These are phyloP conservation scores for Ganaspis sp. DNA, from an alignment of 1,140 invertebrate species.

Conservation along the genomic window DNA sequence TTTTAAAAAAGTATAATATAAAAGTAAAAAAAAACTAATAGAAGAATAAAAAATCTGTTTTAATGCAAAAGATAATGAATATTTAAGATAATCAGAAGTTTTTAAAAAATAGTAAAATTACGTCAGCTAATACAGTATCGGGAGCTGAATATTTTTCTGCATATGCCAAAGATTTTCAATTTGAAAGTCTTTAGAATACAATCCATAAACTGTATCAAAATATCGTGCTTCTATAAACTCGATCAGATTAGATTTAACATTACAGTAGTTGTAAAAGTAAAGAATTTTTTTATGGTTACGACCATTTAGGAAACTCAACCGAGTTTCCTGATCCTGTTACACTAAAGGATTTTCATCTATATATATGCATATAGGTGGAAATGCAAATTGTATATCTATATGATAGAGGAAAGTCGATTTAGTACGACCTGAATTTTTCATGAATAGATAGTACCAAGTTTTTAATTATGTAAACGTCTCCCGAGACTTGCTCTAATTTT, in stretches of 20 bases:
- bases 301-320: neutral
- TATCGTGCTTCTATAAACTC: neutral
- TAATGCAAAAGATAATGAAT: too few species aligned
- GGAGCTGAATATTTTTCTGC: too few species aligned
- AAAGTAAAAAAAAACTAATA: too few species aligned
- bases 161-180: too few species aligned
- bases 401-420: constrained; percentile 7
- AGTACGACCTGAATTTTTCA: constrained; percentile 14
- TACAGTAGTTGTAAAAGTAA: neutral
- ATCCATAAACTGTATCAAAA: too few species aligned
- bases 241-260: neutral
- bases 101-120: too few species aligned
- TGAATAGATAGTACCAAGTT: neutral
- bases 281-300: neutral
- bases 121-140: too few species aligned
- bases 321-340: neutral
- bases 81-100: too few species aligned
- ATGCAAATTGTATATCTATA: constrained; percentile 9
- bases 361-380: neutral
- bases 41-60: too few species aligned
- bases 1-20: too few species aligned
- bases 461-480: constrained; percentile 21
- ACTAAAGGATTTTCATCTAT: neutral
- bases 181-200: too few species aligned
- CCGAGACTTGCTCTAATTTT: neutral